phyloP scores from a whole-genome alignment of 2,113 vertebrate genomes.

The Tretioscincus oriximinensis region DNA sequence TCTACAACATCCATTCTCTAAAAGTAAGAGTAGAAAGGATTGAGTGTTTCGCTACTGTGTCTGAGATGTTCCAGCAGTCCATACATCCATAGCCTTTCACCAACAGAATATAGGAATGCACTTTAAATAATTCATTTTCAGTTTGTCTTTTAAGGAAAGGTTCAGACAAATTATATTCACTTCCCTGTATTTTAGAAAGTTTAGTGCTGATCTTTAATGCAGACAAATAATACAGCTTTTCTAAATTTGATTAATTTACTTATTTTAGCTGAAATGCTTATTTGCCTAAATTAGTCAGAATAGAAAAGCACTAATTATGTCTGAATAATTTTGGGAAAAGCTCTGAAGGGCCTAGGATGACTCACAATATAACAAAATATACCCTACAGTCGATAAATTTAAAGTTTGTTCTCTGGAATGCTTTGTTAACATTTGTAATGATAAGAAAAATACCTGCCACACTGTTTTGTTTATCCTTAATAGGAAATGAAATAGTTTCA shows the following conservation, averaged over 20 bases:
- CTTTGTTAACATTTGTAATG: neutral
- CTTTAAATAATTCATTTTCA: neutral
- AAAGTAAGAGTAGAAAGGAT: no score
- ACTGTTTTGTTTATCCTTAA: neutral
- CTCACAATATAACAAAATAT: neutral
- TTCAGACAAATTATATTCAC: neutral
- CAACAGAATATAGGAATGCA: neutral
- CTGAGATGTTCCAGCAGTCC: neutral
- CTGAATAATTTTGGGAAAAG: neutral
- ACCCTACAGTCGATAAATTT: neutral
- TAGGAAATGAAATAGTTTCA: neutral
- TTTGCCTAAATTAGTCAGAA: constrained; percentile 1
- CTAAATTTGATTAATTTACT: constrained; percentile 2
- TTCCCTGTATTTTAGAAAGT: neutral
- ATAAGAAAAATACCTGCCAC: neutral
- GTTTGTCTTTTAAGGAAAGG: neutral
- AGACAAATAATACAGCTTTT: neutral
- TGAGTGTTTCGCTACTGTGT: neutral
- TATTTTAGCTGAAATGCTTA: constrained; percentile 11
- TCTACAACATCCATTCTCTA: no score
- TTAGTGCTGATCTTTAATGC: neutral
- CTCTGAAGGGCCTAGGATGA: neutral
- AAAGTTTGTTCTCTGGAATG: neutral
- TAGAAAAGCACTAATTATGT: constrained; percentile 6
- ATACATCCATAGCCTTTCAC: neutral